Conservation (phyloP, 2,113 vertebrate species). For the Oostethus manadensis region DNA sequence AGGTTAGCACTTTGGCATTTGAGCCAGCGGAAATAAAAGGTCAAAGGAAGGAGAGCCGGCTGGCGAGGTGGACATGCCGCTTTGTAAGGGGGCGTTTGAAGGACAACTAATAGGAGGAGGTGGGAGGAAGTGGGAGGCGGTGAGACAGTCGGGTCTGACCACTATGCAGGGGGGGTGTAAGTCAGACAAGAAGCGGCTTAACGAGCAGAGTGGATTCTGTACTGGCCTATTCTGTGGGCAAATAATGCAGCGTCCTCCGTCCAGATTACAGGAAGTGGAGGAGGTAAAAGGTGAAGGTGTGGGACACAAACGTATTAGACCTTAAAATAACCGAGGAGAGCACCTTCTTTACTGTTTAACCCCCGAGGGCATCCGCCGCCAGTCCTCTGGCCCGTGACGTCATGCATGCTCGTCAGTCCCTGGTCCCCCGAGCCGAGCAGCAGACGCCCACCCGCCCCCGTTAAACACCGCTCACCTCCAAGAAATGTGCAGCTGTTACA, state of each 20-base stretch:
- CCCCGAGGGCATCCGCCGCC: slow-evolving; percentile 23
- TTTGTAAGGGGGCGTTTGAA: slow-evolving; percentile 31
- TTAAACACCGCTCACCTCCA: neutral
- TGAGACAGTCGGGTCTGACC: neutral
- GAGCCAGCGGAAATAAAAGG: slow-evolving; percentile 51
- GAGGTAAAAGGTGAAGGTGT: neutral
- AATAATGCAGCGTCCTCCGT: slow-evolving; percentile 26
- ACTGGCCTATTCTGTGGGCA: slow-evolving; percentile 39
- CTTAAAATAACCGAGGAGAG: slow-evolving; percentile 40
- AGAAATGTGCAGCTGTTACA: slow-evolving; percentile 65
- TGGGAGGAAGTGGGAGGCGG: slow-evolving; percentile 28
- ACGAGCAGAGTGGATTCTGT: slow-evolving; percentile 58
- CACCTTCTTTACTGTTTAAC: slow-evolving; percentile 26
- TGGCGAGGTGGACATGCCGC: slow-evolving; percentile 8
- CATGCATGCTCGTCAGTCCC: slow-evolving; percentile 61
- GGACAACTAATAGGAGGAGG: slow-evolving; percentile 27
- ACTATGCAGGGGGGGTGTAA: slow-evolving; percentile 19
- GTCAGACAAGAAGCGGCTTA: slow-evolving; percentile 63
- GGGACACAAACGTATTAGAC: slow-evolving; percentile 17
- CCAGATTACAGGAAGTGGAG: slow-evolving; percentile 35
- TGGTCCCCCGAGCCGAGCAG: slow-evolving; percentile 30
- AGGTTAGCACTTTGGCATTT: slow-evolving; percentile 38
- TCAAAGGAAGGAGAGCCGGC: slow-evolving; percentile 23
- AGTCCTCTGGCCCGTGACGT: slow-evolving; percentile 56
- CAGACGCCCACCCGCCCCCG: neutral